Evolutionary conservation across 2,113 vertebrate species (phyloP), one percentile per base, ranked within the genome.

Genomic region (Morphnarchus princeps): DNA sequence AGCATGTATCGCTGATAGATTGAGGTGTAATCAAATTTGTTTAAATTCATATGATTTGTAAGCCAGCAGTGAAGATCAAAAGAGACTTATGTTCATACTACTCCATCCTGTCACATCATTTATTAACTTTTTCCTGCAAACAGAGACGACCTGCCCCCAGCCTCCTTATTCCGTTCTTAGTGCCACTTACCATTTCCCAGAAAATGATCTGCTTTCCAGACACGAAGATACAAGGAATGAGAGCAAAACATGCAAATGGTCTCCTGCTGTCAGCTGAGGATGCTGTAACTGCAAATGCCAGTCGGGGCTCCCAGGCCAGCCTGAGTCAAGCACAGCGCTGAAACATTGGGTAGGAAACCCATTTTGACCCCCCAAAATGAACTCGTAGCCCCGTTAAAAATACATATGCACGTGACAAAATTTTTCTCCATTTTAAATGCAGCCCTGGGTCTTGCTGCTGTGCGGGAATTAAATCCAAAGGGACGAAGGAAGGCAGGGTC

Each of bases 351-450:
- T 12, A 29, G 65, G 21, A 83, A 82, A 69, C 9, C 12, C 47
- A 47, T 43, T 74, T 40, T 0, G 2, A 80, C 5, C 38, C 42
- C 29, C 7, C 78, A 57, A 69, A 31, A 4, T 6, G 18, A 79
- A 61, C 26, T 42, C 42, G 10, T 55, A 55, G 0, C 55, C 52
- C 58, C 20, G 26, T 17, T 70, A 58, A 26, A 79, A 58, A 89
- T 8, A 17, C 3, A 31, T 7, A 24, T 1, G 3, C 14, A 2
- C 1, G 5, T 5, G 4, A 29, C 14, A 49, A 47, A 4, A 19
- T 13, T 24, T 21, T 20, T 14, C 40, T n/a, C 11, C 3, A 4
- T 22, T 59, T 42, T 19, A 70, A 38, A 59, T 0, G 3, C 52
- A 49, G 58, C 36, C 34, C 50, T 9, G 29, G 29, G 43, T 18